A percentile compares a stretch with the other conserved stretches of the same genome.
These are phyloP conservation scores for Schizothorax lantsangensis DNA, from an alignment of 2,797 vertebrate genomes.

Conservation along the genomic window DNA sequence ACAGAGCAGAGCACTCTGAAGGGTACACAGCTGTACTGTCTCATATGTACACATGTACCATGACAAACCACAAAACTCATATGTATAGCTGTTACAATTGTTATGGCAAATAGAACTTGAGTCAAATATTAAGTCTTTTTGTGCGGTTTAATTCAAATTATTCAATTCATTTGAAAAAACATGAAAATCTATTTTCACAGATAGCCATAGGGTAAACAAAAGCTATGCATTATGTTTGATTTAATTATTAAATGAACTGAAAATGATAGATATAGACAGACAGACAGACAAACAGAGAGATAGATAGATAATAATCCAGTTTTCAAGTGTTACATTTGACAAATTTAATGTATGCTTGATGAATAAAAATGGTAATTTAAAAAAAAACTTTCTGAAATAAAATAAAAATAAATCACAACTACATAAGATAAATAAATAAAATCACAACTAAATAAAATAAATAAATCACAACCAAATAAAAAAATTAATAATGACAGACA, in stretches of 20 bases:
- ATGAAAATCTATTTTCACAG: background rate
- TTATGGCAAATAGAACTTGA: background rate
- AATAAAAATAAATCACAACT: no score
- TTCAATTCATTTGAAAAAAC: background rate
- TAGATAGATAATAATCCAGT: no score
- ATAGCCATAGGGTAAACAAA: background rate
- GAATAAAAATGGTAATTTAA: no score
- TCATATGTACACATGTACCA: background rate
- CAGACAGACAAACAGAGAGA: background rate
- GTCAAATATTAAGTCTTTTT: background rate
- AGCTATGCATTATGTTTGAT: background rate
- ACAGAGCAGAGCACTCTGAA: background rate
- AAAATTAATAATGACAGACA: no score
- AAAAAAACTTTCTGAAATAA: no score
- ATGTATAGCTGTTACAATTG: background rate
- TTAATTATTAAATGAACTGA: background rate
- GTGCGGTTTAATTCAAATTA: background rate
- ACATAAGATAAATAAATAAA: no score
- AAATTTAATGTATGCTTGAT: no score
- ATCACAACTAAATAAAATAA: no score
- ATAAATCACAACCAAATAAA: no score
- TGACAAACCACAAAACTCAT: background rate
- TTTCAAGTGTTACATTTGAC: no score
- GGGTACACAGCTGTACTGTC: background rate
- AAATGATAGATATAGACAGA: background rate